These are phyloP conservation scores for Micrasema minimum DNA, from an alignment of 1,140 invertebrate species.

Conservation along the genomic window DNA sequence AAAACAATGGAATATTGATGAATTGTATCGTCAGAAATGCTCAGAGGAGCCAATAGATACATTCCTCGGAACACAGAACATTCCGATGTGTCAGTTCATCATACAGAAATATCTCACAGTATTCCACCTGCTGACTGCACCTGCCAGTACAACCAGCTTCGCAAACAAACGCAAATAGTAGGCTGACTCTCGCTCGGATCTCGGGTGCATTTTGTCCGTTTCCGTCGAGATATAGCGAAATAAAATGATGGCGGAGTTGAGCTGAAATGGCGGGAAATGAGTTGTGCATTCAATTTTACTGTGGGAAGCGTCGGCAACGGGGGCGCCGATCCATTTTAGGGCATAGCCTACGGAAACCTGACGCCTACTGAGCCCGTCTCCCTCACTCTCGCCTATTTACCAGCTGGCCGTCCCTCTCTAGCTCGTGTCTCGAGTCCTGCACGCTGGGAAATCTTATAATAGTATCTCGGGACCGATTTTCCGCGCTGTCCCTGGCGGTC, in stretches of 20 bases:
- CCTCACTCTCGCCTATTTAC: conserved; percentile 22
- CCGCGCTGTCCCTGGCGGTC: conserved; percentile 13
- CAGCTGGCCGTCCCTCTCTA: conserved; percentile 27
- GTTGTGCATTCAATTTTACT: conserved; percentile 32
- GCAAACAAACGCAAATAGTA: conserved; percentile 13
- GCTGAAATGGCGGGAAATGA: conserved; percentile 23
- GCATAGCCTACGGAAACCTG: conserved; percentile 73
- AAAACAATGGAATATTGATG: too few relatives aligned
- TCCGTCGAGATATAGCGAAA: not conserved
- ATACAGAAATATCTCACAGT: not conserved
- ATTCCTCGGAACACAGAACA: not conserved
- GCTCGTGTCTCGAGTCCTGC: conserved; percentile 6
- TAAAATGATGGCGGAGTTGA: conserved; percentile 11
- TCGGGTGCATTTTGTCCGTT: too few relatives aligned
- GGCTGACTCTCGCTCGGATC: not conserved
- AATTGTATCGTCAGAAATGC: too few relatives aligned
- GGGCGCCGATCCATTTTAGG: conserved; percentile 72
- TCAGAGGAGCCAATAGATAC: too few relatives aligned
- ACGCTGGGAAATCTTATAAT: conserved; percentile 43
- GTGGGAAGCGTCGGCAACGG: conserved; percentile 22
- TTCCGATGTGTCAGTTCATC: not conserved
- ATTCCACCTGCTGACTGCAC: conserved; percentile 19
- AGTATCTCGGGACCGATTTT: conserved; percentile 36
- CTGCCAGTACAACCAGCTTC: conserved; percentile 6
- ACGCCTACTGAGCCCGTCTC: conserved; percentile 63